Base-by-base conservation (phyloP, 64 coral and sea anemone genomes). In the Dendronephthya gigantea region DNA sequence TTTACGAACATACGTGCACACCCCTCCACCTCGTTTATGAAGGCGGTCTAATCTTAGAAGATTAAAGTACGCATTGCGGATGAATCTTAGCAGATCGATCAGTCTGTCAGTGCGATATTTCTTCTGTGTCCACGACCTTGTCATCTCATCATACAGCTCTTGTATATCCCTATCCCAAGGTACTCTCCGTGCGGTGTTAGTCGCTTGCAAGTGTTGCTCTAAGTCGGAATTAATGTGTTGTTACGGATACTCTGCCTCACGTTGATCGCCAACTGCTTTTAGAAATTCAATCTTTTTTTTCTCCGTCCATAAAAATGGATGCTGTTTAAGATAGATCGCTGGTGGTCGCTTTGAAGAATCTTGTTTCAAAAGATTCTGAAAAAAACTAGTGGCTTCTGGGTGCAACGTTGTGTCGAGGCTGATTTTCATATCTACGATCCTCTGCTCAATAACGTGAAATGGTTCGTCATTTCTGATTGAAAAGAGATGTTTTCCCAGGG, bases 281-380 rank as follows among this genome's bases (percentile, higher is more conserved):
- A 27, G 4, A n/a, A 62, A 62, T 62, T 62, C 55, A 19, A n/a
- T 62, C 55, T 62, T 62, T n/a, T 62, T 62, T 27, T 7, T 22
- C 55, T 5, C 55, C 7, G 17, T 62, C 16, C 86, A 87, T 45
- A 87, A 49, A 1, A 87, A 81, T 8, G 70, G 40, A 87, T 87
- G 86, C 16, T 48, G 30, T 15, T n/a, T 28, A 0, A 72, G 29
- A 0, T 81, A 7, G 1, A 9, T 4, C 74, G 86, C 48, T 72
- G 37, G 36, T 1, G 41, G 66, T 16, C 86, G 86, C n/a, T 51
- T 15, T 4, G 85, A 9, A 49, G n/a, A n/a, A 45, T 87, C 29
- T 14, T 70, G 36, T 27, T 45, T 40, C 12, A 87, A 43, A 38
- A 87, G 27, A 39, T 27, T 1, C 22, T 50, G 39, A 11, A 87